Evolutionary conservation across 2,797 vertebrate genomes (phyloP), one percentile per base, ranked within the genome.

Genomic region (Cossypha caffra): DNA sequence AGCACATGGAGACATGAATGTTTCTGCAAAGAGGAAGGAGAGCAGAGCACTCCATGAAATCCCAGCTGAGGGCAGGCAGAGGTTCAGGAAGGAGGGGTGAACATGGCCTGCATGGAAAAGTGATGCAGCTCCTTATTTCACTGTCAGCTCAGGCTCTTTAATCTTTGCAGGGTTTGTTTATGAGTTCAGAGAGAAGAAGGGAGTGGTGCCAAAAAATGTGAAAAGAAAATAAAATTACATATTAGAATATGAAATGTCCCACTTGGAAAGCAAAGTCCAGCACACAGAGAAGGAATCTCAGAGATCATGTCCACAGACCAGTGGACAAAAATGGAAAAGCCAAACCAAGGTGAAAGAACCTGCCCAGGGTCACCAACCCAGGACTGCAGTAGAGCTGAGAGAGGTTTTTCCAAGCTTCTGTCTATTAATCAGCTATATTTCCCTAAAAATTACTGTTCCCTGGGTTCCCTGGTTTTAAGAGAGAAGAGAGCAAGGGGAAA

Each of bases 71-170:
- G 42, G 62, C 61, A 84, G 66, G 43, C 58, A 77, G 72, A 67
- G 59, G 58, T 33, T 5, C 37, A 71, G 63, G 71, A 51, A 76
- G 55, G 55, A 85, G 50, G n/a, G 68, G 45, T 1, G 1, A 83
- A 24, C 24, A 16, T 42, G n/a, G 26, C 16, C 45, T 47, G 43
- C 54, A 25, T 9, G 15, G 21, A 66, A 88, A 92, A 63, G 77
- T 42, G 81, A 50, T 4, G 1, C 26, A 74, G 71, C 31, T 75
- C 64, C 76, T 71, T 40, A 14, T 37, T 84, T 14, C 52, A 4
- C 80, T 54, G 37, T 45, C 77, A 92, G 55, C 51, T 85, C 78
- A 37, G n/a, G 17, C 63, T 76, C 68, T 79, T 88, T 66, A 62
- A 72, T 68, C 76, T 93, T 43, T 64, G 31, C 25, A 73, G 33